These are phyloP conservation scores for Cetoscarus ocellatus DNA, from an alignment of 2,797 vertebrate species.

Conservation along the genomic window DNA sequence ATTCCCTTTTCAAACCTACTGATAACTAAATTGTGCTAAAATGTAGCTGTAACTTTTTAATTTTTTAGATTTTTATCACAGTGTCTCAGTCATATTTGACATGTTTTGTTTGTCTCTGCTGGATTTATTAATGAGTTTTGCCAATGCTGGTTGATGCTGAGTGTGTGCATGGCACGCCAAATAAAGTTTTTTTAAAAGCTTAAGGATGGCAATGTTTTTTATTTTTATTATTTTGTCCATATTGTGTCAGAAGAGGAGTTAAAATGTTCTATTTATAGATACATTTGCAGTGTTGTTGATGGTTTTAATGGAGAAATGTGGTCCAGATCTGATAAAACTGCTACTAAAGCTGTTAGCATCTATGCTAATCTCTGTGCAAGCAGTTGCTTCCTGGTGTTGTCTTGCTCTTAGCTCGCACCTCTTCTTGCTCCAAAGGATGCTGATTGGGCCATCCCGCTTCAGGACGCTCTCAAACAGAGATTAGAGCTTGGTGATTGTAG, in stretches of 20 bases:
- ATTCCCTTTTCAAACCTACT: neutral
- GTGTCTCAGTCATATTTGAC: neutral
- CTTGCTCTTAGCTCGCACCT: too few species aligned
- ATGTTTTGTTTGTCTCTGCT: constrained; percentile 20
- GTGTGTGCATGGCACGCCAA: constrained; percentile 52
- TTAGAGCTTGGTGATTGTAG: too few species aligned
- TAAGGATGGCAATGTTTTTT: neutral
- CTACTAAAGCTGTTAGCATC: too few species aligned
- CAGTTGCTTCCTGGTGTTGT: too few species aligned
- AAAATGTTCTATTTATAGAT: neutral
- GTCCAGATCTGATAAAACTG: too few species aligned
- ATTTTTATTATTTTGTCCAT: neutral
- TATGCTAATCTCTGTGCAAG: too few species aligned
- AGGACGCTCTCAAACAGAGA: too few species aligned
- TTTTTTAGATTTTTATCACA: neutral
- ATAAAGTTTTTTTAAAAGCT: constrained; percentile 63
- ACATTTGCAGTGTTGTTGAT: neutral
- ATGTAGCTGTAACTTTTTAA: neutral
- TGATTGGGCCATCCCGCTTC: too few species aligned
- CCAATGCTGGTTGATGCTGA: constrained; percentile 37
- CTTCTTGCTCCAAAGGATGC: too few species aligned
- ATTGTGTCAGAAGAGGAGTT: neutral
- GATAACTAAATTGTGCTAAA: neutral
- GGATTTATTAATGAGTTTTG: constrained; percentile 21
- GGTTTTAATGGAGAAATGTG: too few species aligned